Evolutionary conservation across 2,113 vertebrate genomes (phyloP), one percentile per base, ranked within the genome.

Genomic region (Archilochus colubris): DNA sequence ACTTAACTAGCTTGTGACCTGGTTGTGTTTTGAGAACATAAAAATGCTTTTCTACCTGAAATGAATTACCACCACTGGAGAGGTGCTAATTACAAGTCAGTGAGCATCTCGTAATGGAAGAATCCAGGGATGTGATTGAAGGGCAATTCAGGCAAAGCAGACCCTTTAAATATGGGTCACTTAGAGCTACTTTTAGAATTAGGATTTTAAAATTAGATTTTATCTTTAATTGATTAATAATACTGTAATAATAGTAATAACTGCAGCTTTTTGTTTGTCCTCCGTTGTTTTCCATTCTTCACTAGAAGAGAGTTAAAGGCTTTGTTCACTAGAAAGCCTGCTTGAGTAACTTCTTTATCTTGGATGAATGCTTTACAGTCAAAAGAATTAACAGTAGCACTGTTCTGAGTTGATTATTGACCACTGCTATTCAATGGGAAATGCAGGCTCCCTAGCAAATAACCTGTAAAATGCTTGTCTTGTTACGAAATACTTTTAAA

Each of bases 161-260:
- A 58, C 33, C 16, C 51, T 80, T 77, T 38, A 33, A 40, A 19
- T 31, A 19, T 6, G 30, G 28, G 7, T 8, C 21, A 14, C 59
- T 89, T 33, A 63, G 5, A 84, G 36, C 50, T 76, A 22, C 36
- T 48, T 38, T 70, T 78, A 73, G 24, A 83, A 66, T 40, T 68
- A 58, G 36, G 55, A n/a, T 28, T 77, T 84, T 84, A 27, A 93
- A 94, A 72, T 78, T 61, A 75, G 57, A 70, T 81, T 94, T 92
- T 83, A 68, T 83, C 66, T 78, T 84, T 77, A 91, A 93, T 82
- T 93, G 10, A 28, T 38, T 82, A 48, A 5, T 46, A 80, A 43
- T 46, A 31, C 4, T 7, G 7, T 79, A 61, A 66, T 50, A 79
- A 57, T 74, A 64, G 57, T 50, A 22, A 79, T 48, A 27, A 80